Base-by-base conservation (phyloP, 37 sponge, comb jelly and placozoan species). In the Spongilla lacustris region DNA sequence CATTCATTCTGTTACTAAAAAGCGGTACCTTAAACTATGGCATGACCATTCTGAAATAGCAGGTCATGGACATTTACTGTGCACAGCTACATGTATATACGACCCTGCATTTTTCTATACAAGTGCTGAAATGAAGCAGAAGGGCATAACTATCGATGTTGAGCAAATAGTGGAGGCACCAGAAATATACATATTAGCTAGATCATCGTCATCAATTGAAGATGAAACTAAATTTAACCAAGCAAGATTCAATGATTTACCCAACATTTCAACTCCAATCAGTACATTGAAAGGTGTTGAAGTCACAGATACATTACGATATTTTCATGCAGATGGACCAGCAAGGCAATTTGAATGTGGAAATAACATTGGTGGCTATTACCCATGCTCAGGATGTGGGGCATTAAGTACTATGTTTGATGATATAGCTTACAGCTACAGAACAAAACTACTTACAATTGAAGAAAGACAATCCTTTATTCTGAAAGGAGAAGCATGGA, bases 271-370 rank as follows among this genome's bases (percentile, higher is more conserved):
- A 58, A 17, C 76, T 8, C 76, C 76, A 9, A 75, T 75, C 3
- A 37, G 10, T 35, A 74, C 32, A 25, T 2, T 33, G 11, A 3
- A 30, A 24, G 76, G 35, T 0, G 34, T 35, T 0, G 19, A 5
- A 0, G 21, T 75, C 2, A 9, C 10, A 12, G 76, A 75, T 29
- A 74, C 8, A 4, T 4, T 34, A 9, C 32, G 76, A 10, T 35
- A 36, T 17, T 75, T 75, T 19, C 76, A 75, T 75, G 76, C 30
- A 21, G 76, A 75, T 75, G 76, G 76, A 35, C 76, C 76, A 35
- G 76, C 76, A 4, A 27, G 36, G 0, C 76, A 75, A 37, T 75
- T 75, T 75, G 76, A 75, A 31, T 27, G 30, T 21, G 76, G 76
- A 6, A 35, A 75, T 17, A 58, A 17, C 11, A 17, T 58, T 58